Evolutionary conservation across 2,888 invertebrate species (phyloP).

Genomic region (Erebia epiphron): DNA sequence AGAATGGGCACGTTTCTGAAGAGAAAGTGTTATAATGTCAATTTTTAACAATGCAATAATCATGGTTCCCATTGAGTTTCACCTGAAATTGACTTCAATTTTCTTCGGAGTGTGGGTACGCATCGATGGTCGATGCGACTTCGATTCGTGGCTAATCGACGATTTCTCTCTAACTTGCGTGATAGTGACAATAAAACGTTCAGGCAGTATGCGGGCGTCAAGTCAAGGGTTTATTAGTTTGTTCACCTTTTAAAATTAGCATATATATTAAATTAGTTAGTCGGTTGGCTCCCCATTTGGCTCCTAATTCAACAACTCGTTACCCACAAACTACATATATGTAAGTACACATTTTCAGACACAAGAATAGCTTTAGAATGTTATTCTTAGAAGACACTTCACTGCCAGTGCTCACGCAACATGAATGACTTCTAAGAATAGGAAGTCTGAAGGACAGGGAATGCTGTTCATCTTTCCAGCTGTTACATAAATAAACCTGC

Average conservation of each 20-base stretch:
- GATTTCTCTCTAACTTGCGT: constrained; percentile 59
- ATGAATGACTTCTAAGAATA: constrained; percentile 27
- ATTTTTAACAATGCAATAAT: constrained; percentile 31
- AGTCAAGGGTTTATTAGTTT: constrained; percentile 35
- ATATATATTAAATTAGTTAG: constrained; percentile 1
- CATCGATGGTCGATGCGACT: constrained; percentile 36
- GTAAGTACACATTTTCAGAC: constrained; percentile 4
- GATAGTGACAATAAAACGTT: constrained; percentile 38
- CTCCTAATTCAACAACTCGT: neutral
- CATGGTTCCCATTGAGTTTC: constrained; percentile 54
- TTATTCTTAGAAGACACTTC: constrained; percentile 31
- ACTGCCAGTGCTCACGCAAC: constrained; percentile 18
- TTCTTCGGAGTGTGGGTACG: constrained; percentile 45
- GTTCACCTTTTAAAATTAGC: constrained; percentile 24
- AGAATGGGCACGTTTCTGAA: constrained; percentile 16
- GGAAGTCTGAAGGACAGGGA: constrained; percentile 22
- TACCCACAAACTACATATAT: neutral
- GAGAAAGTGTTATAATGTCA: constrained; percentile 25
- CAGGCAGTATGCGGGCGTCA: constrained; percentile 31
- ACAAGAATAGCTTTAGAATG: constrained; percentile 27
- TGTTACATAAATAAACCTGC: constrained; percentile 4
- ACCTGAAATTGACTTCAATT: constrained; percentile 56
- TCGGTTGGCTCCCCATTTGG: neutral
- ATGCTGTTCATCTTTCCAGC: constrained; percentile 22
- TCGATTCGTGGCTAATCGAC: constrained; percentile 51